phyloP scores from a whole-genome alignment of 2,888 invertebrate species.

The Pteria penguin region DNA sequence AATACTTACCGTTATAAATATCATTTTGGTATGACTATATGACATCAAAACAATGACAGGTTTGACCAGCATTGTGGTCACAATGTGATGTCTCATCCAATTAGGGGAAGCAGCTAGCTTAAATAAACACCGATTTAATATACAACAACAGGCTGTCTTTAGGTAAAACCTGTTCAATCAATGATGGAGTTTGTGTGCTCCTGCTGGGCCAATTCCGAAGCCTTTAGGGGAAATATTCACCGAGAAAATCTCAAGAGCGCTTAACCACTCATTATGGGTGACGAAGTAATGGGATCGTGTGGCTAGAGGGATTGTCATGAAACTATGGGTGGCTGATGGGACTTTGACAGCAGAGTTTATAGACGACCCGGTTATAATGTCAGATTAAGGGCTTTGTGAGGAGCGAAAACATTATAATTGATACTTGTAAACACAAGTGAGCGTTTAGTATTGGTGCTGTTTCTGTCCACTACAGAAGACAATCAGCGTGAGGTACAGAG shows the following conservation, averaged over 20 bases:
- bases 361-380: slow-evolving; percentile 37
- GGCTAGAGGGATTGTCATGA: slow-evolving; percentile 23
- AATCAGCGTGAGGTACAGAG: too few species aligned
- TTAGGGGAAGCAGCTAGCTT: background rate
- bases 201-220: slow-evolving; percentile 28
- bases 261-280: slow-evolving; percentile 39
- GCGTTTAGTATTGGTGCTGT: background rate
- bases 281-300: slow-evolving; percentile 28
- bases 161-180: background rate
- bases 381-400: slow-evolving; percentile 26
- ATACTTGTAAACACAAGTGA: slow-evolving; percentile 36
- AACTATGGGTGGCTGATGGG: slow-evolving; percentile 29
- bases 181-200: slow-evolving; percentile 42
- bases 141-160: background rate
- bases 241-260: slow-evolving; percentile 18
- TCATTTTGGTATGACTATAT: too few species aligned
- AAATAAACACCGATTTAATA: background rate
- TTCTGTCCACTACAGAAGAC: too few species aligned
- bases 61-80: too few species aligned
- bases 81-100: background rate
- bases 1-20: too few species aligned
- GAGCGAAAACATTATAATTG: slow-evolving; percentile 37
- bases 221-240: slow-evolving; percentile 32
- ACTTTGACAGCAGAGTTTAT: slow-evolving; percentile 39
- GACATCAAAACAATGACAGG: too few species aligned